Base-by-base conservation (phyloP, 2,113 vertebrate species). In the Manacus vitellinus region DNA sequence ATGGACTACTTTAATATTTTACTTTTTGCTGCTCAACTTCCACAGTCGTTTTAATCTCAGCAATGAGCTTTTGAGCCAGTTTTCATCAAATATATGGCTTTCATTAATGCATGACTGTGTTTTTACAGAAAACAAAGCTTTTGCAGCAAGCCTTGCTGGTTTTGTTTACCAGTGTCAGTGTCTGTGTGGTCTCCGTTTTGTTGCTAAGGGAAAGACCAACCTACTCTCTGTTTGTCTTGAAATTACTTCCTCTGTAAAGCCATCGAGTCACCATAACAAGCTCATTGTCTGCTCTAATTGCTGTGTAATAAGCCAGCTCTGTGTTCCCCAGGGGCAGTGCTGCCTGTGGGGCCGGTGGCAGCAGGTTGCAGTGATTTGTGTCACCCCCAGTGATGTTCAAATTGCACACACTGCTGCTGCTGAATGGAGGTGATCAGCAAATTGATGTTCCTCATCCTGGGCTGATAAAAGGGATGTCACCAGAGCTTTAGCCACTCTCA, bases 311-410 rank as follows among this genome's bases (percentile, higher is more conserved):
- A 54, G 46, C 33, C 68, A 81, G 76, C 68, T 44, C 11, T 61
- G 72, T 3, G 1, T 10, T 43, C 1, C 10, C 37, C 0, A 8
- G 1, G 14, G 72, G 49, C 20, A 20, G 37, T 2, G 13, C 63
- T 41, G 62, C 56, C 51, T 5, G 3, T 21, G 47, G 43, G 35
- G 62, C 56, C 44, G 5, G 3, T 21, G 47, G 43, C 0, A 4
- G 68, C 17, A 37, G 5, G 2, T 3, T 20, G 67, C 68, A 49
- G 88, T 7, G 19, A 5, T 37, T n/a, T 10, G 13, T 31, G 66
- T 19, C 11, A 6, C 17, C 14, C 77, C n/a, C 59, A 24, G 66
- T 6, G 21, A 33, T 2, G 31, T 71, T 59, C 17, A 13, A 21
- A 2, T 11, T 14, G 49, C 85, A 15, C 35, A 5, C 4, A 23